A percentile compares a stretch with the other conserved stretches of the same genome.
Conservation (phyloP, 1,140 invertebrate species). For the Caenorhabditis remanei region DNA sequence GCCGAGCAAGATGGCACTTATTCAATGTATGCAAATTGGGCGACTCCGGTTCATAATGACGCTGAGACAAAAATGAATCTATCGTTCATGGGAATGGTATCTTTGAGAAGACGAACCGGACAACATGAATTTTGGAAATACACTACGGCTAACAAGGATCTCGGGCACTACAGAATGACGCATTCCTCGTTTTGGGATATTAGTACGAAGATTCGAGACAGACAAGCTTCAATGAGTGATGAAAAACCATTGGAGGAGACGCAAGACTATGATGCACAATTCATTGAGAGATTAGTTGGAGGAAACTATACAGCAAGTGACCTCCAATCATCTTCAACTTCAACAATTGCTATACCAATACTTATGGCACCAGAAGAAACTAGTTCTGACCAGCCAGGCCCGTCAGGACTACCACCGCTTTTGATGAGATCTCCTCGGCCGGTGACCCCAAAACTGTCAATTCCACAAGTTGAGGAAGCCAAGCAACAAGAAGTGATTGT, state of each 20-base stretch:
- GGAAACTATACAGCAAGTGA: not conserved
- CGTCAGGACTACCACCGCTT: not conserved
- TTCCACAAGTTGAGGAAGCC: not conserved
- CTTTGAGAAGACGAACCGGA: conserved; percentile 63
- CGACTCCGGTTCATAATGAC: conserved; percentile 54
- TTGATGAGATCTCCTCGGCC: conserved; percentile 34
- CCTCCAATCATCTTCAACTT: not conserved
- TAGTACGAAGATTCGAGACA: conserved; percentile 50
- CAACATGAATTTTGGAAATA: conserved; percentile 81
- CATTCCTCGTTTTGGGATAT: conserved; percentile 82
- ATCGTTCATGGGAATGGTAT: conserved; percentile 65
- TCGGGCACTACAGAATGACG: conserved; percentile 81
- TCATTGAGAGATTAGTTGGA: conserved; percentile 27
- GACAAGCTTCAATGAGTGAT: conserved; percentile 41
- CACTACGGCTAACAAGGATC: conserved; percentile 81
- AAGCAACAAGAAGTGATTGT: not conserved
- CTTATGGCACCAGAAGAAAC: not conserved
- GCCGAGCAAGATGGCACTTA: conserved; percentile 85
- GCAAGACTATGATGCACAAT: conserved; percentile 11
- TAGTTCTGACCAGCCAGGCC: not conserved
- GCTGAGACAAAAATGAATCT: conserved; percentile 67
- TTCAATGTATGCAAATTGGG: conserved; percentile 98
- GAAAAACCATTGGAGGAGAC: not conserved
- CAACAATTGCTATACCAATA: not conserved
- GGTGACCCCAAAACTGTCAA: not conserved